phyloP scores from a whole-genome alignment of 2,888 invertebrate genomes.

The Drosophila colorata region DNA sequence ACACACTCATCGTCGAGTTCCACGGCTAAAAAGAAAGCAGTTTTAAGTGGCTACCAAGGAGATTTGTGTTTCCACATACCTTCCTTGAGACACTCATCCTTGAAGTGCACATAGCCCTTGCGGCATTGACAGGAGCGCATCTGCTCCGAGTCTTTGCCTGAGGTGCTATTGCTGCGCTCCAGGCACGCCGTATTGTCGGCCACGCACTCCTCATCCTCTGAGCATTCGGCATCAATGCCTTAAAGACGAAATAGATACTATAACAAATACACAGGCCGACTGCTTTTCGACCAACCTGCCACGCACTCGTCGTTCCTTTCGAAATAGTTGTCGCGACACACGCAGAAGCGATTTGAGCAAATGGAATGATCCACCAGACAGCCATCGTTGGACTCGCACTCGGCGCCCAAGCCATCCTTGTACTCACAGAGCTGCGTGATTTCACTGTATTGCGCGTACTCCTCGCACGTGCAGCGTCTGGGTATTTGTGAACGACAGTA shows the following conservation, averaged over 20 bases:
- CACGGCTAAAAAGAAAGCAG: conserved; percentile 60
- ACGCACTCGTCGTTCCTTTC: conserved; percentile 75
- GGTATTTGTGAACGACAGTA: conserved; percentile 75
- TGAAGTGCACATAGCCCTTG: conserved; percentile 83
- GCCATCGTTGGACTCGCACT: conserved; percentile 80
- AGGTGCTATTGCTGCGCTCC: conserved; percentile 50
- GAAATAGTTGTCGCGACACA: conserved; percentile 76
- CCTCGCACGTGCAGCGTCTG: conserved; percentile 83
- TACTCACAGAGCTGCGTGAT: conserved; percentile 81
- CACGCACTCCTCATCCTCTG: conserved; percentile 76
- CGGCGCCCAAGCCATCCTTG: conserved; percentile 81
- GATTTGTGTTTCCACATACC: conserved; percentile 54
- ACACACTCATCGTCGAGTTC: conserved; percentile 82
- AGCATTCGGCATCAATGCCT: conserved; percentile 82
- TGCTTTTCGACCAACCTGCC: conserved; percentile 62
- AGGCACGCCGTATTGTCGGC: conserved; percentile 77
- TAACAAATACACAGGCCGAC: background rate
- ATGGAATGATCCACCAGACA: conserved; percentile 78
- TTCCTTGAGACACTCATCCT: conserved; percentile 83
- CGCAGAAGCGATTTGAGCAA: conserved; percentile 81
- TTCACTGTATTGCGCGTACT: conserved; percentile 83
- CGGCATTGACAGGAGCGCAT: conserved; percentile 82
- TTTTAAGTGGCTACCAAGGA: background rate
- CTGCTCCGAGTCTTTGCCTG: conserved; percentile 63
- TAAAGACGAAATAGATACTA: background rate